A percentile compares a stretch with the other conserved stretches of the same genome.
These are phyloP conservation scores for Ennomos erosarius DNA, from an alignment of 2,888 invertebrate genomes.

Conservation along the genomic window DNA sequence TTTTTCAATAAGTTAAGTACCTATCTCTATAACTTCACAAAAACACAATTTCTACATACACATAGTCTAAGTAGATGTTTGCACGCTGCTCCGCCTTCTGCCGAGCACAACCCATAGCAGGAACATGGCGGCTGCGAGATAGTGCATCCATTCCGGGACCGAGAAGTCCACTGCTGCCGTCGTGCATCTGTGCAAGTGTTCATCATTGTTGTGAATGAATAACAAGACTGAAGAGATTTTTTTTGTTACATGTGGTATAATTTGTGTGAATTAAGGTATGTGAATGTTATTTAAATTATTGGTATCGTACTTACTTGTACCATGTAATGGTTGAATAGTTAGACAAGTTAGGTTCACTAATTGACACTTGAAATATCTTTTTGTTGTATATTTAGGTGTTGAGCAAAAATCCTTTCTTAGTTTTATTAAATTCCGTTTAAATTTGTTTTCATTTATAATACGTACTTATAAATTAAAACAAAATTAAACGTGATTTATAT, in stretches of 20 bases:
- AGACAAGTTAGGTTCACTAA: no score
- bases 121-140: constrained; percentile 72
- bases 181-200: constrained; percentile 71
- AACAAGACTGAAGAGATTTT: constrained; percentile 7
- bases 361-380: no score
- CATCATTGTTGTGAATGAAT: constrained; percentile 33
- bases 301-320: constrained; percentile 11
- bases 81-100: constrained; percentile 64
- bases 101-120: constrained; percentile 74
- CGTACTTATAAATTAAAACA: no score
- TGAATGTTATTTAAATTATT: constrained; percentile 6
- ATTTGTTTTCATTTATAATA: no score
- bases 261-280: constrained; percentile 22
- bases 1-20: no score
- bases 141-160: constrained; percentile 79
- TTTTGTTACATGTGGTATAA: constrained; percentile 58
- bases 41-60: constrained; percentile 54
- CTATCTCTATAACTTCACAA: no score
- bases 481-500: no score
- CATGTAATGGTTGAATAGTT: no score
- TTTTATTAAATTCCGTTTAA: no score
- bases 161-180: constrained; percentile 78
- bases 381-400: neutral
- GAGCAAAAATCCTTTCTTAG: neutral
- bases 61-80: constrained; percentile 60